These are phyloP conservation scores for Paralichthys olivaceus DNA, from an alignment of 2,113 vertebrate genomes.

Conservation along the genomic window DNA sequence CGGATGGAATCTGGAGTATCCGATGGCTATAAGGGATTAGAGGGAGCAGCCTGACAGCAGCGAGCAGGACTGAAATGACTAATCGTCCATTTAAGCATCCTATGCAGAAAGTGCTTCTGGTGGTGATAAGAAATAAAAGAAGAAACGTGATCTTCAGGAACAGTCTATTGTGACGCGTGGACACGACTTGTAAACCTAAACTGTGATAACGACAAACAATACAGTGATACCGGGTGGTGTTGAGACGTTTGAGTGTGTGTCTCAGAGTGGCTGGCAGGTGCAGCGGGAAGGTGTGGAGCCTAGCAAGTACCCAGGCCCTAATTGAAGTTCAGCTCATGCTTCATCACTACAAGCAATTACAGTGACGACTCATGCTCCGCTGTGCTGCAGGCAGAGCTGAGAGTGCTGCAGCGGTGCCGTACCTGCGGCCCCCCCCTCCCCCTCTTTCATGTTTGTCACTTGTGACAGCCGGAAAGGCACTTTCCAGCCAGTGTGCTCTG, in stretches of 20 bases:
- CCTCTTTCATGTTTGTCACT: slow-evolving; percentile 72
- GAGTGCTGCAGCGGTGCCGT: slow-evolving; percentile 37
- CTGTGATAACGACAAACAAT: slow-evolving; percentile 31
- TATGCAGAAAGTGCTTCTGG: neutral
- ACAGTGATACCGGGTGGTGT: slow-evolving; percentile 9
- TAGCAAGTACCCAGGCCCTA: slow-evolving; percentile 52
- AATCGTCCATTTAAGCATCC: slow-evolving; percentile 1
- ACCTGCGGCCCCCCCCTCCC: slow-evolving; percentile 39
- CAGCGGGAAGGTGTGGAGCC: slow-evolving; percentile 41
- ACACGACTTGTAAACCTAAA: slow-evolving; percentile 6
- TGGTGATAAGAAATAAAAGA: slow-evolving; percentile 6
- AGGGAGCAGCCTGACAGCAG: slow-evolving; percentile 16
- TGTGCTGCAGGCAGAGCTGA: slow-evolving; percentile 57
- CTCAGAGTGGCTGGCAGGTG: neutral
- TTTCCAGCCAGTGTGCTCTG: slow-evolving; percentile 45
- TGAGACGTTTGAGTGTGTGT: slow-evolving; percentile 21
- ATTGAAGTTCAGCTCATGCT: slow-evolving; percentile 75
- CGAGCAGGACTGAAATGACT: slow-evolving; percentile 18
- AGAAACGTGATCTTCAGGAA: neutral
- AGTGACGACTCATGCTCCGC: slow-evolving; percentile 44
- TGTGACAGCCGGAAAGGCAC: slow-evolving; percentile 55
- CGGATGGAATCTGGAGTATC: slow-evolving; percentile 44
- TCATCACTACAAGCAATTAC: slow-evolving; percentile 70
- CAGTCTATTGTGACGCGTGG: neutral
- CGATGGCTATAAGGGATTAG: slow-evolving; percentile 52